Base-by-base conservation (phyloP, 2,888 invertebrate genomes). In the Willowsia nigromaculata region DNA sequence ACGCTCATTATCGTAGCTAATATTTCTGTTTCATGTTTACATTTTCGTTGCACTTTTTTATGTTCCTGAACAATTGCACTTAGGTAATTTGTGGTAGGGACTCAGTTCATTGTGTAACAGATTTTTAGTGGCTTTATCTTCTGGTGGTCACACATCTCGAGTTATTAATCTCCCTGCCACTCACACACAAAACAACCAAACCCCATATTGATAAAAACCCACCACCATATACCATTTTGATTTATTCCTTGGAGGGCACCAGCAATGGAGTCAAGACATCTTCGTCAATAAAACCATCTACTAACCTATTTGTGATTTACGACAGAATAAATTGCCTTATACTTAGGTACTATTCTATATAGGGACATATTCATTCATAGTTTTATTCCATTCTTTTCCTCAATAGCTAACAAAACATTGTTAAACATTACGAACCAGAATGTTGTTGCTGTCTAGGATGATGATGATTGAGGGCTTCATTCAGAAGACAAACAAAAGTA, bases 291-390 rank as follows among this genome's bases (percentile, higher is more conserved):
- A 65, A 65, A 33, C 15, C n/a, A 30, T 33, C 62, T 33, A 65
- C n/a, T n/a, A n/a, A n/a, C 62, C 62, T 65, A 65, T 65, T 33
- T 22, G 33, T 65, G 33, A 65, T 65, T 65, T 65, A 65, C 33
- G 30, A 65, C 62, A 6, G 22, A 30, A n/a, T 65, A 15, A 65
- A 65, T 65, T 65, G 33, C 33, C 62, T 33, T 11, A 25, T 25
- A 25, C 11, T 25, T 18, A n/a, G 4, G n/a, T 50, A 18, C 5
- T 50, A 18, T n/a, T 4, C 25, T 5, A 59, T 59, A 25, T 25
- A 59, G 59, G 59, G 25, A 59, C 59, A 15, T 59, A 27, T 59
- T 59, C 59, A 59, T 59, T 59, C 59, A 59, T 27, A 6, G 5
- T 59, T 59, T 59, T 59, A n/a, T 59, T 25, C 27, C 11, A 11